Evolutionary conservation across 2,797 vertebrate genomes (phyloP).

Genomic region (Siniperca scherzeri): DNA sequence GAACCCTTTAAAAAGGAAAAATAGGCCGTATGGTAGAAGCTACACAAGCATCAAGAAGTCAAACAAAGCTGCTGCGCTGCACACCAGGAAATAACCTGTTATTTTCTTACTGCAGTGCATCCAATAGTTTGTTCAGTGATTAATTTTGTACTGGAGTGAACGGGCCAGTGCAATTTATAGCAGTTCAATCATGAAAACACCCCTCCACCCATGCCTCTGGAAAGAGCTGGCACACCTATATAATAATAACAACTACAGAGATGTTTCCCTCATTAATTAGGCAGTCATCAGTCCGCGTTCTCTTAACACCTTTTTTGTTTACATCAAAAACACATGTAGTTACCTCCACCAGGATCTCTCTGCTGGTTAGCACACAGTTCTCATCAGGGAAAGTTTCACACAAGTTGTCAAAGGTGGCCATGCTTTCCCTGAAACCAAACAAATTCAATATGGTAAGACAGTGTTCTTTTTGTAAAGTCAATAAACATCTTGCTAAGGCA

Average conservation of each 20-base stretch:
- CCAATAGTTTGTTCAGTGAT: not conserved
- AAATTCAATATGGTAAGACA: not conserved
- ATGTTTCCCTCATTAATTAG: not conserved
- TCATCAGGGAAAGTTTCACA: conserved; percentile 93
- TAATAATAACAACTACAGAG: not conserved
- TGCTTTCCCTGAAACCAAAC: conserved; percentile 84
- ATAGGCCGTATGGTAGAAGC: not conserved
- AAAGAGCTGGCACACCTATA: not conserved
- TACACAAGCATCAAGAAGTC: not conserved
- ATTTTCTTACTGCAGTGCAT: not conserved
- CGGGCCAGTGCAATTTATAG: not conserved
- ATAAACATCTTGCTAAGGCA: not conserved
- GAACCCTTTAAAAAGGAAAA: not conserved
- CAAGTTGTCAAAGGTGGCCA: conserved; percentile 86
- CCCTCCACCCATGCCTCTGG: not conserved
- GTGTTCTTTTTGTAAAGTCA: not conserved
- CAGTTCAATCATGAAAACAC: not conserved
- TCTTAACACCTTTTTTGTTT: not conserved
- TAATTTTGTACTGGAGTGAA: not conserved
- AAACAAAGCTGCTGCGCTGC: not conserved
- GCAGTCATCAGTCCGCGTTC: no score
- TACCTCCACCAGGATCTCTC: conserved; percentile 89
- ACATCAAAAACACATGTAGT: not conserved
- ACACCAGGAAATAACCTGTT: not conserved
- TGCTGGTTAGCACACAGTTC: conserved; percentile 89